Evolutionary conservation across 2,113 vertebrate species (phyloP).

Genomic region (Phaetusa simplex): DNA sequence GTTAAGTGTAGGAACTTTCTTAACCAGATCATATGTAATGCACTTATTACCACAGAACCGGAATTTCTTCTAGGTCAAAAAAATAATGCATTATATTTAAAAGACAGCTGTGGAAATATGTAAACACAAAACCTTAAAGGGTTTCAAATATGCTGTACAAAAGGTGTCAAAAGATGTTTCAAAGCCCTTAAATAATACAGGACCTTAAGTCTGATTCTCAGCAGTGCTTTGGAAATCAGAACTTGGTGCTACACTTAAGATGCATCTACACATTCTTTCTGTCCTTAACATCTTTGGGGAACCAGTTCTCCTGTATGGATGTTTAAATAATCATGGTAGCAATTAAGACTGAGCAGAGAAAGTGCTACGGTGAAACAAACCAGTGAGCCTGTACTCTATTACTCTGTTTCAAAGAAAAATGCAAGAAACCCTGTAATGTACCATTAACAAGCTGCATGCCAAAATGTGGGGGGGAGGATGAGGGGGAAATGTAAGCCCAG

Average conservation of each 20-base stretch:
- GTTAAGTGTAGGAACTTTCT: background rate
- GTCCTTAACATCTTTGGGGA: background rate
- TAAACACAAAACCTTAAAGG: background rate
- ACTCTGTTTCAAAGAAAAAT: background rate
- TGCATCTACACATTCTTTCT: background rate
- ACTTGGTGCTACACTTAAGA: background rate
- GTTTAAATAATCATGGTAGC: constrained; percentile 34
- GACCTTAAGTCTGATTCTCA: background rate
- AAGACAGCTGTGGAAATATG: constrained; percentile 28
- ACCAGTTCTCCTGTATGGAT: background rate
- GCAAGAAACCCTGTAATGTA: background rate
- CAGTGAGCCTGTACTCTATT: background rate
- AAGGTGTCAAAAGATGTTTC: constrained; percentile 26
- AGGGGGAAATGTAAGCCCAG: background rate
- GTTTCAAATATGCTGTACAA: background rate
- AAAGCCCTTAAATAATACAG: constrained; percentile 16
- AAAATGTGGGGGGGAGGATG: background rate
- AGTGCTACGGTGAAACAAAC: constrained; percentile 1
- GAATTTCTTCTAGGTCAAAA: constrained; percentile 10
- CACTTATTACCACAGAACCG: background rate
- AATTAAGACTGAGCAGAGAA: constrained; percentile 15
- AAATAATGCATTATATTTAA: constrained; percentile 10
- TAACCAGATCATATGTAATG: background rate
- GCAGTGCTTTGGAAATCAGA: background rate
- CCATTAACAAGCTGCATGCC: background rate